These are phyloP conservation scores for Tragelaphus strepsiceros DNA, from an alignment of 2,113 vertebrate species.

Conservation along the genomic window DNA sequence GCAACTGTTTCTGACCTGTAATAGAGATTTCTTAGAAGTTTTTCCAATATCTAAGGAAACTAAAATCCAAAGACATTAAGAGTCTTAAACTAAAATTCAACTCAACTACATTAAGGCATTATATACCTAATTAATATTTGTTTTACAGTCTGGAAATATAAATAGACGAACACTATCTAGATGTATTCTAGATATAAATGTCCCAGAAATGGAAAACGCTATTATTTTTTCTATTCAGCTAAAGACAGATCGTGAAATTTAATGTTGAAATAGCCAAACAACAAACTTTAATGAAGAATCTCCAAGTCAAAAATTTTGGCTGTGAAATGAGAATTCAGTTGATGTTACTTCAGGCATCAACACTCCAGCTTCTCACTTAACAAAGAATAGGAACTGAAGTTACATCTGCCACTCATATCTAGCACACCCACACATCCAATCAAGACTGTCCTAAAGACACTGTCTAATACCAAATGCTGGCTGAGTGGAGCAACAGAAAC, in stretches of 20 bases:
- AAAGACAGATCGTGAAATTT: neutral
- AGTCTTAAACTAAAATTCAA: conserved; percentile 4
- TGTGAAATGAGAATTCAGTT: neutral
- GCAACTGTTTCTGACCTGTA: neutral
- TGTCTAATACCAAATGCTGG: neutral
- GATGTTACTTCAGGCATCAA: neutral
- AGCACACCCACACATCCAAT: neutral
- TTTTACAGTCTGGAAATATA: neutral
- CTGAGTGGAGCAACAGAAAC: neutral
- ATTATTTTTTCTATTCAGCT: neutral
- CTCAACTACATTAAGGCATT: neutral
- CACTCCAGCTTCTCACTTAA: neutral
- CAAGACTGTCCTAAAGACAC: neutral
- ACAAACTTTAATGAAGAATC: neutral
- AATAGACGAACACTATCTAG: neutral
- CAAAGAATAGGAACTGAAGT: neutral
- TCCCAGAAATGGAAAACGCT: neutral
- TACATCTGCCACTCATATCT: neutral
- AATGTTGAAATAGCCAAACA: neutral
- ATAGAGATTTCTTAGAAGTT: neutral
- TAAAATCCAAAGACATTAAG: neutral
- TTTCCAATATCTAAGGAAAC: neutral
- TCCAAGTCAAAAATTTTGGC: neutral
- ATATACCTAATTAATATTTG: neutral
- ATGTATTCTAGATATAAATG: neutral